phyloP scores from a whole-genome alignment of 1,140 invertebrate species.

The Euura saliciscinereae region DNA sequence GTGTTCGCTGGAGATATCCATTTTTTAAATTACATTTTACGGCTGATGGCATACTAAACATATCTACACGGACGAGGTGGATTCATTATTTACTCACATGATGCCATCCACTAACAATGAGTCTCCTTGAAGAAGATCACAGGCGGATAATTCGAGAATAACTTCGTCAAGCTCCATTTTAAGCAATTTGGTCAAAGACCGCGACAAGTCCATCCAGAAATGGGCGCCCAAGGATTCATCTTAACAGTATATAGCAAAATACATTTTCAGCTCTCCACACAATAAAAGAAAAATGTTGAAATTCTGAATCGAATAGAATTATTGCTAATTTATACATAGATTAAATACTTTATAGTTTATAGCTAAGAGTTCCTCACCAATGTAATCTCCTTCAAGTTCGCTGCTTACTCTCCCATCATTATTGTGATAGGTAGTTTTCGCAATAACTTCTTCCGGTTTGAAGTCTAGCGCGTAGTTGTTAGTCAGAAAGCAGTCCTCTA shows the following conservation, averaged over 20 bases:
- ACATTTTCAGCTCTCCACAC: too few species aligned
- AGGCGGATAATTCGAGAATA: slow-evolving; percentile 15
- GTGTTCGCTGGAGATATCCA: background rate
- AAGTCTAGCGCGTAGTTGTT: background rate
- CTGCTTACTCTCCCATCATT: background rate
- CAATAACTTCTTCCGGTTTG: background rate
- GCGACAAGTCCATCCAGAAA: slow-evolving; percentile 7
- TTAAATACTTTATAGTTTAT: too few species aligned
- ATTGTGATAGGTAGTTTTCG: background rate
- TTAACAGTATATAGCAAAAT: background rate
- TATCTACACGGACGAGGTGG: background rate
- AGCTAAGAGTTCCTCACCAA: background rate
- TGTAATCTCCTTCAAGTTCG: background rate
- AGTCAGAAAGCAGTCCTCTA: slow-evolving; percentile 5
- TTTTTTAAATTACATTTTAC: background rate
- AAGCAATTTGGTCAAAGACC: background rate
- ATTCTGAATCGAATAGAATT: too few species aligned
- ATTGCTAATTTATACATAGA: too few species aligned
- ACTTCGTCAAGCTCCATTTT: slow-evolving; percentile 14
- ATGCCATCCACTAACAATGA: background rate
- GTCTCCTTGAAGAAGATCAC: slow-evolving; percentile 12
- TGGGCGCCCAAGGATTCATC: slow-evolving; percentile 11
- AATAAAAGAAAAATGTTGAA: too few species aligned
- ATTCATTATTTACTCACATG: slow-evolving; percentile 2
- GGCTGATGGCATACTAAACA: background rate